Base-by-base conservation (phyloP, 1,140 invertebrate species). In the Drosophila suzukii region DNA sequence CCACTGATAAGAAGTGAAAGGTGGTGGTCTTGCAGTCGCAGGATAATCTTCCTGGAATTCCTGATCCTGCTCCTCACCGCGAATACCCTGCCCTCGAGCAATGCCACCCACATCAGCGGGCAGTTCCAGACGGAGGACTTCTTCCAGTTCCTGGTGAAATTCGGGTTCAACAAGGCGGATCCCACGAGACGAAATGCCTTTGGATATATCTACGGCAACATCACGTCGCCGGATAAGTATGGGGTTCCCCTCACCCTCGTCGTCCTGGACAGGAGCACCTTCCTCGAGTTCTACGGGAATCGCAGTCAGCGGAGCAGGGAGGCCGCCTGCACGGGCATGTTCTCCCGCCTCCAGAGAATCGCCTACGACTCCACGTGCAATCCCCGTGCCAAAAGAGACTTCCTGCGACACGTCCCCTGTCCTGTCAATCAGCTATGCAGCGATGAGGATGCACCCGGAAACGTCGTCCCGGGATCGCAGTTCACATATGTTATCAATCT, bases 121-220 rank as follows among this genome's bases (percentile, higher is more conserved):
- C 94, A 93, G 3, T 96, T 96, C 90, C 93, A 94, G 62, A 95
- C 95, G 2, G 93, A 93, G 5, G 95, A 97, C 41, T 98, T 98
- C 92, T 98, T 98, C 92, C 95, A 96, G 89, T 98, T 99, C 93
- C 93, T 99, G 38, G 94, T 97, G 4, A 99, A 99, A 93, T 99
- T 99, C 93, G 98, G 98, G 59, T 98, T 99, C 92, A 97, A 99
- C 93, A 98, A 99, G 93, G 98, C 98, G n/a, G 97, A 98, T 92
- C 94, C 95, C 1, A 85, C 81, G 94, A 96, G 75, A 93, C 95
- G 81, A 95, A 75, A 54, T 43, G 27, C 97, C 63, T 96, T 96
- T 93, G 98, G 98, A 32, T 99, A 97, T 92, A 98, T 99, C 79
- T 99, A 98, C 92, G 98, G 98, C 15, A 99, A 99, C 93, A 95